Percentiles rank a stretch among this genome's conserved stretches.
Evolutionary conservation across 2,113 vertebrate genomes (phyloP).

Genomic region (Mesitornis unicolor): DNA sequence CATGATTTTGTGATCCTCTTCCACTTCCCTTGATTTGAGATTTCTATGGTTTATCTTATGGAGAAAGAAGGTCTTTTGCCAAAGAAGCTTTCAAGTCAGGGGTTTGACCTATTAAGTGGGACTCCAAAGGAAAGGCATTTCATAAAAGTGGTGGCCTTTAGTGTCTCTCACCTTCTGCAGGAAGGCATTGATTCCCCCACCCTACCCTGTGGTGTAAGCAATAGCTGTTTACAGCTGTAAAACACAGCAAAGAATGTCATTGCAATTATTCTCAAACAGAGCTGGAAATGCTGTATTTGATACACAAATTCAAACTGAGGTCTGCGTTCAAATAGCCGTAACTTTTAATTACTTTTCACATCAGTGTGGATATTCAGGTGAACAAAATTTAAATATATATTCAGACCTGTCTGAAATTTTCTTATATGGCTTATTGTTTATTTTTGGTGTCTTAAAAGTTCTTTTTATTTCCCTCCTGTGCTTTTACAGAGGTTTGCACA

Average conservation of each 20-base stretch:
- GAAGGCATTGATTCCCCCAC: neutral
- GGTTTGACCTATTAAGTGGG: neutral
- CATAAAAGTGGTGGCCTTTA: neutral
- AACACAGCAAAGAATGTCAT: neutral
- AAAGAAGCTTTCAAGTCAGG: neutral
- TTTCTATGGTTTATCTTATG: neutral
- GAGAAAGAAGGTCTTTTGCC: neutral
- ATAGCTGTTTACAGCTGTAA: neutral
- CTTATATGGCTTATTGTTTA: neutral
- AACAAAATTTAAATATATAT: neutral
- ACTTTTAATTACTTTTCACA: neutral
- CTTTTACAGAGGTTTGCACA: neutral
- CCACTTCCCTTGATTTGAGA: neutral
- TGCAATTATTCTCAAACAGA: neutral
- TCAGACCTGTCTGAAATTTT: neutral
- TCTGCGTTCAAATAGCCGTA: neutral
- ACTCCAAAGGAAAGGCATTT: neutral
- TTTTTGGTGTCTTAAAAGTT: neutral
- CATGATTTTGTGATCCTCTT: neutral
- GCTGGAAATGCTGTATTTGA: neutral
- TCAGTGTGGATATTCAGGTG: neutral
- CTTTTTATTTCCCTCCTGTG: neutral
- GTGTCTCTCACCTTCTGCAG: neutral
- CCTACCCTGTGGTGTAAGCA: neutral
- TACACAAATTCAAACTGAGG: neutral